These are phyloP conservation scores for Formica exsecta DNA, from an alignment of 1,140 invertebrate genomes.

Conservation along the genomic window DNA sequence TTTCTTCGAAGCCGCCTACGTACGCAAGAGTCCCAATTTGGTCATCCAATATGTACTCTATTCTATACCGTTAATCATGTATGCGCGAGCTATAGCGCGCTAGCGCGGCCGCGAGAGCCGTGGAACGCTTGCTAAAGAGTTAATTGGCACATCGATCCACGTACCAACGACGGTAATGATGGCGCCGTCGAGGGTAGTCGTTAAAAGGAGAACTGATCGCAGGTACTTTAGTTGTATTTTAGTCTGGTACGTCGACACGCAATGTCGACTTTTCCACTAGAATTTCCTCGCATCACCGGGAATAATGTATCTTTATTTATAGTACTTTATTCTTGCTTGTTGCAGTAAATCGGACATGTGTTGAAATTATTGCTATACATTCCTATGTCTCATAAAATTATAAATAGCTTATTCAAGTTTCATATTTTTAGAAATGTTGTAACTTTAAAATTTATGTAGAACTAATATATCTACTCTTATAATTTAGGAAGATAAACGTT, in stretches of 20 bases:
- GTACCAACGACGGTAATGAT: conserved; percentile 44
- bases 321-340: background rate
- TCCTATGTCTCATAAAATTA: background rate
- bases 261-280: background rate
- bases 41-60: conserved; percentile 34
- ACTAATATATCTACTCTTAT: background rate
- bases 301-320: background rate
- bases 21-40: conserved; percentile 67
- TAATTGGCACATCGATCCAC: conserved; percentile 62
- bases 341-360: background rate
- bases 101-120: conserved; percentile 1
- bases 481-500: background rate
- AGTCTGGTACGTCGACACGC: conserved; percentile 15
- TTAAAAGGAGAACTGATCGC: conserved; percentile 47
- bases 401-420: background rate
- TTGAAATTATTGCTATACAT: background rate
- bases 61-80: conserved; percentile 52
- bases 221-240: conserved; percentile 5
- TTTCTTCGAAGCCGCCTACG: conserved; percentile 53
- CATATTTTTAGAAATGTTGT: background rate
- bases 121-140: conserved; percentile 52
- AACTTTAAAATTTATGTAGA: background rate
- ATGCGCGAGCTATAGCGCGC: conserved; percentile 1
- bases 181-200: conserved; percentile 22
- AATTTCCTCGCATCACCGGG: background rate